phyloP scores from a whole-genome alignment of 2,797 vertebrate genomes.

The Leptatherina wallacei region DNA sequence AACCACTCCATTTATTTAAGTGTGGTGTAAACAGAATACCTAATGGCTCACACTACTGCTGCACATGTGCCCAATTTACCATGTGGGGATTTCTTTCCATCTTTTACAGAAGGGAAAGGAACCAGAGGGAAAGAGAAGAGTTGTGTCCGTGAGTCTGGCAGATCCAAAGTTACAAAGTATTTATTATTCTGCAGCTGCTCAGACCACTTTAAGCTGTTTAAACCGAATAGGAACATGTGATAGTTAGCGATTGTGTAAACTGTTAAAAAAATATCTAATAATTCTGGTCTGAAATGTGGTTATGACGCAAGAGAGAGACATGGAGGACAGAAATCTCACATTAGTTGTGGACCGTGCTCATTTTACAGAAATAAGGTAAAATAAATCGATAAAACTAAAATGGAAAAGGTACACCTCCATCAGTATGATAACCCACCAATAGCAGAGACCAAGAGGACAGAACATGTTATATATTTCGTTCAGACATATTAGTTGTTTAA shows the following conservation, averaged over 20 bases:
- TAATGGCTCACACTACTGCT: constrained; percentile 77
- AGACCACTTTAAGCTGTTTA: constrained; percentile 51
- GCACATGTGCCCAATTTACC: constrained; percentile 75
- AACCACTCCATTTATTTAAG: constrained; percentile 80
- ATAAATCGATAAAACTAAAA: constrained; percentile 6
- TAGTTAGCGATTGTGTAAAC: constrained; percentile 44
- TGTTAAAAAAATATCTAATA: constrained; percentile 17
- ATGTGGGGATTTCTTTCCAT: constrained; percentile 54
- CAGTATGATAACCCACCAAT: neutral
- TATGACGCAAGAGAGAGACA: constrained; percentile 1
- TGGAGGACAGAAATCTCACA: neutral
- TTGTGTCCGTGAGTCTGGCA: constrained; percentile 18
- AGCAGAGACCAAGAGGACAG: neutral
- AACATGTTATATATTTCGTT: constrained; percentile 8
- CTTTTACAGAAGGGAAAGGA: constrained; percentile 41
- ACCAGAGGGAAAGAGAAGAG: constrained; percentile 10
- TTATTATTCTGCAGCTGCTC: constrained; percentile 65
- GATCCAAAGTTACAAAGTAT: constrained; percentile 49
- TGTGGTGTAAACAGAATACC: constrained; percentile 82
- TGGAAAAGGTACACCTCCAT: constrained; percentile 18
- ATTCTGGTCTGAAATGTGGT: constrained; percentile 10
- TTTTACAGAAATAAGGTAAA: constrained; percentile 3
- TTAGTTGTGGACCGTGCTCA: neutral
- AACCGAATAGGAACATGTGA: constrained; percentile 36
- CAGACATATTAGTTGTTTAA: constrained; percentile 2